Evolutionary conservation across 2,888 invertebrate species (phyloP), one percentile per base, ranked within the genome.

Genomic region (Chalcis sispes): DNA sequence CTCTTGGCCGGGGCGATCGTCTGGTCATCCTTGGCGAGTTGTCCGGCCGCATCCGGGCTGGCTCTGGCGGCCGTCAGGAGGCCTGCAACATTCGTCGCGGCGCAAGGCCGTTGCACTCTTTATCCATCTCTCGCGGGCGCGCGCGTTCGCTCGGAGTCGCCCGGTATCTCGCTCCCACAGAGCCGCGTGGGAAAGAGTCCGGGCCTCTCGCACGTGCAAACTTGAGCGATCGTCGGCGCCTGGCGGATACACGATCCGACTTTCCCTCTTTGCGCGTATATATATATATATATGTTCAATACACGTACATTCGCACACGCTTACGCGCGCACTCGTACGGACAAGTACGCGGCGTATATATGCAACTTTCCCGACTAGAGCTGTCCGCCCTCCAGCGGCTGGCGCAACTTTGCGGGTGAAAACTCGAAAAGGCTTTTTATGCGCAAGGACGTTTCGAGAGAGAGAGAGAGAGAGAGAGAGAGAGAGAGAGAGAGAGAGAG

Each of bases 71-170:
- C 69, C 58, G 50, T 18, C 58, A 72, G 61, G 29, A 73, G 73
- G 48, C 52, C 70, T 73, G 77, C 13, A 71, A 40, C 18, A 29
- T 20, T 20, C 27, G 18, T 61, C 40, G n/a, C 2, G n/a, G 27
- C 40, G 50, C 73, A 71, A 66, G 65, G 71, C 59, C 66, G 71
- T 75, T 71, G 70, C 58, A 71, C 65, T 71, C 46, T 5, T 18
- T 61, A 23, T 23, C 18, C 27, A 50, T n/a, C 46, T 25, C 42
- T 5, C 64, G 15, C 50, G n/a, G 15, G 46, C 46, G 46, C 56
- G 29, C 32, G 32, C 29, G 29, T 29, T 25, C 32, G 18, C 42
- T 15, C 42, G 7, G n/a, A n/a, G n/a, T n/a, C n/a, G n/a, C n/a
- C n/a, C n/a, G n/a, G n/a, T n/a, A n/a, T n/a, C n/a, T n/a, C n/a